Evolutionary conservation across 1,140 invertebrate species (phyloP), one percentile per base, ranked within the genome.

Genomic region (Mya arenaria): DNA sequence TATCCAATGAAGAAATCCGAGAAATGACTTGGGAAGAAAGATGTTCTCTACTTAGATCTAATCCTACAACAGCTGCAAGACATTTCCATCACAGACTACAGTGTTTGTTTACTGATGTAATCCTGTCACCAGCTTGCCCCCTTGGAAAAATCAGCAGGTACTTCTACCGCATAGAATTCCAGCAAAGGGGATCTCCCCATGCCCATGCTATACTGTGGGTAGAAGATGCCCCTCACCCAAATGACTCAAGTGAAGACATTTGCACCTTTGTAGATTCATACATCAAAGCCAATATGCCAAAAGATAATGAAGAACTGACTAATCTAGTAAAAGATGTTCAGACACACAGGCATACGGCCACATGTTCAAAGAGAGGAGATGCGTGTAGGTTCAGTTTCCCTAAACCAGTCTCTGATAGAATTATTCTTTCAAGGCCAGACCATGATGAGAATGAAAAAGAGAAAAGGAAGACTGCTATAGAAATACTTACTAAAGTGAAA

Each of bases 181-280:
- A 94, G 75, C 91, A 93, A 72, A 86, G 92, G 19, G 92, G 93
- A 10, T 91, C 86, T 75, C 92, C 93, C 8, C 92, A 93, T 88
- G 55, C 91, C 17, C 92, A 93, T 82, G 85, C 90, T 32, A 80
- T 93, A 3, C 41, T 91, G n/a, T 93, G 92, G 92, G 72, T 93
- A 10, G 81, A 92, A 82, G 84, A 91, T 87, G 81, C 88, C 60
- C 92, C 92, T 44, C 48, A 65, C 44, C 90, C 83, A 62, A 36
- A 41, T 23, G 48, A 83, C 69, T 23, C 36, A 2, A 63, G 71
- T 58, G 48, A 62, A 34, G 55, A 77, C n/a, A 77, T 83, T 19
- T 55, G 25, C 41, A 34, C 71, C 28, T 85, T 84, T 66, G 48
- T 84, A 41, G 84, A 84, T 23, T 78, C 56, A 39, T 58, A 77